Evolutionary conservation across 2,113 vertebrate species (phyloP).

Genomic region (Todiramphus saurophagus): DNA sequence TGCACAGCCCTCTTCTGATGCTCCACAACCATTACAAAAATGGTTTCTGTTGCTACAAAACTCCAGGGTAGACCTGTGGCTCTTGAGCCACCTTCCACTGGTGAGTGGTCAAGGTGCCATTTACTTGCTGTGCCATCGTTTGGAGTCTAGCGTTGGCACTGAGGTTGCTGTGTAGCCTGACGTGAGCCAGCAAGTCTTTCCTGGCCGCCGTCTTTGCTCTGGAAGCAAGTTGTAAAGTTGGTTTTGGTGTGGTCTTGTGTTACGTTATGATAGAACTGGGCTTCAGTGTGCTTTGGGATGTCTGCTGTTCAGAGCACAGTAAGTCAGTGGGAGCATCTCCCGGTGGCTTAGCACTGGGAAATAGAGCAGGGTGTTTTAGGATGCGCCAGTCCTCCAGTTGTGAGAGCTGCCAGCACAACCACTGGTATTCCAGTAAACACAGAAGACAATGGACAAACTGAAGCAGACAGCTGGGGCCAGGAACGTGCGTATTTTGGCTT

Average conservation of each 20-base stretch:
- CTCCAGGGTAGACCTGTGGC: background rate
- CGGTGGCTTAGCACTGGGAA: background rate
- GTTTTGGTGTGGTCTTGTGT: background rate
- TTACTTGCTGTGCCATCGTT: background rate
- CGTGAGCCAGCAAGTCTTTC: accelerated
- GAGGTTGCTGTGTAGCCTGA: background rate
- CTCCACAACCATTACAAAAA: background rate
- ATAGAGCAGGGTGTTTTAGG: background rate
- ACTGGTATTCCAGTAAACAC: background rate
- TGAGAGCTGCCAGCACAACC: background rate
- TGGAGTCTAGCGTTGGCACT: accelerated
- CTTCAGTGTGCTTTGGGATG: background rate
- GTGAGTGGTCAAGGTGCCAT: background rate
- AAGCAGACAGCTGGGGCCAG: background rate
- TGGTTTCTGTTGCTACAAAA: background rate
- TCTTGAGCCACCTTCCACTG: background rate
- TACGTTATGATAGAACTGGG: background rate
- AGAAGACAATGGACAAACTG: background rate
- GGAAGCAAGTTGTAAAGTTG: background rate
- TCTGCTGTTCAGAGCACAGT: accelerated
- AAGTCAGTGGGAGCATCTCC: accelerated
- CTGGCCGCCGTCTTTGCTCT: background rate
- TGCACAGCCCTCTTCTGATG: background rate
- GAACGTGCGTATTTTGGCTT: background rate
- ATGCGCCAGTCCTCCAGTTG: background rate